A percentile compares a stretch with the other conserved stretches of the same genome.
phyloP scores from a whole-genome alignment of 37 sponge, comb jelly and placozoan genomes.

The Theonella swinhoei region DNA sequence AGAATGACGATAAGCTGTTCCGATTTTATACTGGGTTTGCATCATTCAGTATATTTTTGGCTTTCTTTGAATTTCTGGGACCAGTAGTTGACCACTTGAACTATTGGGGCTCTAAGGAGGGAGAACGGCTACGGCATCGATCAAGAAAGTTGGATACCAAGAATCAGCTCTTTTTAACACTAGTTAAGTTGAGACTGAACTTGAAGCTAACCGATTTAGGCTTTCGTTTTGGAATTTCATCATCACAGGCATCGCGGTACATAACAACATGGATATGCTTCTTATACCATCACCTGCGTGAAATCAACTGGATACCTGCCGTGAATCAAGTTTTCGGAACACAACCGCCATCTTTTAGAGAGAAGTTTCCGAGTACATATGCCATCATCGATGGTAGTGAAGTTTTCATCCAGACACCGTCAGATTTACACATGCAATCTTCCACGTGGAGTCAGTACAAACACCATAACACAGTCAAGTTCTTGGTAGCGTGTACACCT shows the following conservation, averaged over 20 bases:
- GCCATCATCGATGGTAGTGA: conserved; percentile 73
- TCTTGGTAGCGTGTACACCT: conserved; percentile 54
- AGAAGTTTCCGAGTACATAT: conserved; percentile 46
- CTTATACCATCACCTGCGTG: conserved; percentile 45
- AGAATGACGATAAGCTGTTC: conserved; percentile 11
- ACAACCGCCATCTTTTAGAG: conserved; percentile 27
- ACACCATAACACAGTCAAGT: conserved; percentile 61
- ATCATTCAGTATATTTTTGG: conserved; percentile 18
- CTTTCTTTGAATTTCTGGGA: conserved; percentile 35
- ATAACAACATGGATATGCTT: conserved; percentile 43
- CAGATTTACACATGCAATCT: conserved; percentile 58
- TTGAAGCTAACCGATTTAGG: conserved; percentile 8
- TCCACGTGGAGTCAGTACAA: conserved; percentile 62
- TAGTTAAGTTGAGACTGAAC: conserved; percentile 15
- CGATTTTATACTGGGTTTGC: conserved; percentile 21
- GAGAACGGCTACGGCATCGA: background rate
- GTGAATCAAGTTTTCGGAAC: conserved; percentile 51
- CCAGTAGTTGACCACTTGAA: conserved; percentile 31
- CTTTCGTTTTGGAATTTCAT: conserved; percentile 20
- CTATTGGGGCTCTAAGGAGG: conserved; percentile 34
- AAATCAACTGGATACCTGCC: conserved; percentile 32
- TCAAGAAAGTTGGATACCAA: background rate
- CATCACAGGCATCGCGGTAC: conserved; percentile 8
- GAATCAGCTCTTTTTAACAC: conserved; percentile 20
- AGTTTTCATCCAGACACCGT: conserved; percentile 41